Percentiles rank a stretch among this genome's conserved stretches.
Conservation (phyloP, 2,888 invertebrate genomes). For the Tenthredo amoena region DNA sequence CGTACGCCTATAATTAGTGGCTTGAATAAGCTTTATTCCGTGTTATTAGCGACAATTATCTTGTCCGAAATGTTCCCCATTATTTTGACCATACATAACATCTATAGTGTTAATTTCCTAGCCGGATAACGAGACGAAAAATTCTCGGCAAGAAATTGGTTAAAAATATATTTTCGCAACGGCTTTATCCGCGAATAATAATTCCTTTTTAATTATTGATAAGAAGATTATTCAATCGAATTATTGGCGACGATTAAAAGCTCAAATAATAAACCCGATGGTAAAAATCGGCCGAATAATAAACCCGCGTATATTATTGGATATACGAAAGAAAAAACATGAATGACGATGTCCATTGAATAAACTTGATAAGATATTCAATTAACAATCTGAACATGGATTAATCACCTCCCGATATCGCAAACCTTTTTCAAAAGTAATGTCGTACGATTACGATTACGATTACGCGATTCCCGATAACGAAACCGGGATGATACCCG, state of each 20-base stretch:
- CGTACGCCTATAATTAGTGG: not conserved
- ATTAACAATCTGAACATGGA: not conserved
- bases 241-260: not conserved
- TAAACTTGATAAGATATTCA: conserved; percentile 6
- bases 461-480: not conserved
- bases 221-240: not conserved
- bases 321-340: not conserved
- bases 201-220: not conserved
- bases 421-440: not conserved
- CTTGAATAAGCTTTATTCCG: not conserved
- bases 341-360: conserved; percentile 18
- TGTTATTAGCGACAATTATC: conserved; percentile 3
- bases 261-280: not conserved
- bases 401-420: not conserved
- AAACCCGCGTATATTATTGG: not conserved
- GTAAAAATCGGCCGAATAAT: not conserved
- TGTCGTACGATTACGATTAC: not conserved
- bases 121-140: not conserved
- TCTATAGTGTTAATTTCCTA: not conserved
- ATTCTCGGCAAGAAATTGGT: not conserved
- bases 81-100: not conserved
- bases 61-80: not conserved
- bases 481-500: not conserved
- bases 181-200: not conserved
- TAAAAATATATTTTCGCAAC: not conserved